phyloP scores from a whole-genome alignment of 2,888 invertebrate genomes.

The Xanthorhoe spadicearia region DNA sequence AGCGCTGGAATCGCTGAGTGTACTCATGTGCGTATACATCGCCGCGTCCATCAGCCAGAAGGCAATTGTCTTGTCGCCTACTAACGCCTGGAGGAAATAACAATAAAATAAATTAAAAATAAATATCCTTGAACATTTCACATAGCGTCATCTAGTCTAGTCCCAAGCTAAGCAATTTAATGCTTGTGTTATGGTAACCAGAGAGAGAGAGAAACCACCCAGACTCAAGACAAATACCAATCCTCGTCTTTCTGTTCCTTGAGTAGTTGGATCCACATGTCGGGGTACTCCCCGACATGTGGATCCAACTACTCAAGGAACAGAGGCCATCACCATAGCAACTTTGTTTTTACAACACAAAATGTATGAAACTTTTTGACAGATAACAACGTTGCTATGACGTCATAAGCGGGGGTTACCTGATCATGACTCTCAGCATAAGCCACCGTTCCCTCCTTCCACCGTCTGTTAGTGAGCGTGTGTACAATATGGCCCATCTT shows the following conservation, averaged over 20 bases:
- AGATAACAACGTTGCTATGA: no score
- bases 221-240: no score
- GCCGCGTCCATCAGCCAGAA: constrained; percentile 99
- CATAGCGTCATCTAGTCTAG: not conserved
- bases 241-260: no score
- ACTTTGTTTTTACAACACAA: no score
- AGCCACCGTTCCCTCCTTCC: constrained; percentile 98
- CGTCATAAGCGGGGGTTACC: no score
- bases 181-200: not conserved
- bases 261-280: no score
- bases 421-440: constrained; percentile 99
- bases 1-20: constrained; percentile 86
- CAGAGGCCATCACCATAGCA: no score
- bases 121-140: not conserved
- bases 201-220: not conserved
- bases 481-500: constrained; percentile 95
- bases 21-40: constrained; percentile 98
- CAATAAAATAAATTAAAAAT: not conserved
- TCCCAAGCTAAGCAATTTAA: no score
- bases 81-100: constrained; percentile 87
- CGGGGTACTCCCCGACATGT: no score
- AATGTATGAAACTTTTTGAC: no score
- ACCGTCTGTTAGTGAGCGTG: constrained; percentile 96
- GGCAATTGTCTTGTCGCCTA: constrained; percentile 99
- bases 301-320: no score